Percentiles rank a stretch among this genome's conserved stretches.
phyloP scores from a whole-genome alignment of 2,888 invertebrate species.

The Halocaridina rubra region DNA sequence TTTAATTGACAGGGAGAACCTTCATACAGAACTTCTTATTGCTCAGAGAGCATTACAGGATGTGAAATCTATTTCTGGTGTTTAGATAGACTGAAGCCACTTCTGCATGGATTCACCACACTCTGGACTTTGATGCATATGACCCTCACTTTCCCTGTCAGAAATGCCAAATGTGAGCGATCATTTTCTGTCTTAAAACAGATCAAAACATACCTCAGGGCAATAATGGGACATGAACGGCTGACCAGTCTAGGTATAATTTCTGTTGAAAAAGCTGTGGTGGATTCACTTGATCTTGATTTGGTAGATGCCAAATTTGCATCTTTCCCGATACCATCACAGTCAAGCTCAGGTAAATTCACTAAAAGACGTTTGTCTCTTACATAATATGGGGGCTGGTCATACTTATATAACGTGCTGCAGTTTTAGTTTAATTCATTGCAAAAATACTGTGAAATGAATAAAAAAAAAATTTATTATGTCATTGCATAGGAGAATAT shows the following conservation, averaged over 20 bases:
- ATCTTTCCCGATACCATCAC: neutral
- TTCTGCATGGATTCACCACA: neutral
- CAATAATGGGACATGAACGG: neutral
- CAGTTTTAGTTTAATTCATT: no score
- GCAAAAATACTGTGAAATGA: no score
- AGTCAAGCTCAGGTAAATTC: no score
- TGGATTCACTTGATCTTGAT: neutral
- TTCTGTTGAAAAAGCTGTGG: neutral
- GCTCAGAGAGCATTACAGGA: neutral
- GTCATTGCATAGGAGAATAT: no score
- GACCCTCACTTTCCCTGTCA: neutral
- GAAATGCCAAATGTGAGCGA: no score
- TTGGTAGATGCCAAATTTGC: neutral
- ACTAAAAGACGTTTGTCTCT: no score
- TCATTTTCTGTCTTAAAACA: neutral
- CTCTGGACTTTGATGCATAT: neutral
- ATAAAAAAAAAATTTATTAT: no score
- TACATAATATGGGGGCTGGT: no score
- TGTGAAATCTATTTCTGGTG: neutral
- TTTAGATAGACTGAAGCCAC: neutral
- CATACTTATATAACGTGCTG: no score
- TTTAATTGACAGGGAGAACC: neutral
- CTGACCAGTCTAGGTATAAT: neutral
- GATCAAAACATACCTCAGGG: neutral
- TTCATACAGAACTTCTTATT: neutral